These are phyloP conservation scores for Heliconius cydno DNA, from an alignment of 2,888 invertebrate species.

Conservation along the genomic window DNA sequence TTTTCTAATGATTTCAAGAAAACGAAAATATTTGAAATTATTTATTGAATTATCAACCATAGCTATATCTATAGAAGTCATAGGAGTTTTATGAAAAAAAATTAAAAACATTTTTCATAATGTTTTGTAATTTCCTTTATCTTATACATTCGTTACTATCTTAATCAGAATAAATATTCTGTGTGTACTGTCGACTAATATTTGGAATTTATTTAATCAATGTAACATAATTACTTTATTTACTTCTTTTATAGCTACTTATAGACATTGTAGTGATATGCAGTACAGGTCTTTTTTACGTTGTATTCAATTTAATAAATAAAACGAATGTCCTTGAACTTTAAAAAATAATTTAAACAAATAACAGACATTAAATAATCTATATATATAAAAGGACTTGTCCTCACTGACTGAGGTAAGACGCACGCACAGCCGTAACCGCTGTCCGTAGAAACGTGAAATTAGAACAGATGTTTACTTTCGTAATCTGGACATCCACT, in stretches of 20 bases:
- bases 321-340: neutral
- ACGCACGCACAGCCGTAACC: too few species aligned
- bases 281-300: neutral
- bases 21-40: too few species aligned
- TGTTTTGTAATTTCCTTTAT: neutral
- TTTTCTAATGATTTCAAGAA: too few species aligned
- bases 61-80: too few species aligned
- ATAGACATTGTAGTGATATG: neutral
- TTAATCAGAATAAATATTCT: conserved; percentile 8
- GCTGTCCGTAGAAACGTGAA: too few species aligned
- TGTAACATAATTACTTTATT: conserved; percentile 9
- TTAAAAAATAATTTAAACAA: neutral
- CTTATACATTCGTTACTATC: neutral
- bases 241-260: neutral
- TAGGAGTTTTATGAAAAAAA: neutral
- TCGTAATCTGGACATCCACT: too few species aligned
- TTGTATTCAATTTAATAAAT: neutral
- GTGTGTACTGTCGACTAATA: neutral
- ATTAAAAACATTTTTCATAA: neutral
- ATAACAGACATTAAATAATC: too few species aligned
- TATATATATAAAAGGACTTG: too few species aligned
- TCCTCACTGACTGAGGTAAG: too few species aligned
- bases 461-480: too few species aligned
- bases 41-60: too few species aligned
- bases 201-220: neutral